Conservation (phyloP, 2,888 invertebrate species). For the Eupithecia inturbata region DNA sequence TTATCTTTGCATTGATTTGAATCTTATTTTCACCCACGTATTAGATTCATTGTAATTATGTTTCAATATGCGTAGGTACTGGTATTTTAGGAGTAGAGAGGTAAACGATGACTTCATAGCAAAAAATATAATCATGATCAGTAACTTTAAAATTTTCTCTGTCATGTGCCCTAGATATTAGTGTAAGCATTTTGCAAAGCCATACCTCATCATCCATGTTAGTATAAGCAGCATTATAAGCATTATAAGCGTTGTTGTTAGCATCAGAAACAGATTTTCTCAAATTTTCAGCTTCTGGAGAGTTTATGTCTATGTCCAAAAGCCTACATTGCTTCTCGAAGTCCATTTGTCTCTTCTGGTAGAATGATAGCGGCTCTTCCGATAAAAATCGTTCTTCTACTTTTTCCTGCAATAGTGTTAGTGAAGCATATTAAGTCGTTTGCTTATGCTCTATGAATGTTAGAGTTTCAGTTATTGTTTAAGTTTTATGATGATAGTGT, state of each 20-base stretch:
- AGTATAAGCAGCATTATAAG: slow-evolving; percentile 65
- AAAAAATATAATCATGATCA: neutral
- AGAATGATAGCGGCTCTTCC: slow-evolving; percentile 78
- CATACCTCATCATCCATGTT: slow-evolving; percentile 60
- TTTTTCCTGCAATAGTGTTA: slow-evolving; percentile 67
- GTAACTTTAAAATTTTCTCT: neutral
- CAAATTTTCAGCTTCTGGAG: slow-evolving; percentile 69
- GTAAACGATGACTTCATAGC: neutral
- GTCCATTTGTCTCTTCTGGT: slow-evolving; percentile 76
- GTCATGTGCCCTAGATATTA: neutral
- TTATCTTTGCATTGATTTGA: neutral
- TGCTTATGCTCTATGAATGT: slow-evolving; percentile 26
- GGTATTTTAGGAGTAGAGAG: neutral
- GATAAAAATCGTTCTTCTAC: slow-evolving; percentile 62
- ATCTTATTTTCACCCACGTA: neutral
- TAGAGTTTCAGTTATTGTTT: slow-evolving; percentile 8
- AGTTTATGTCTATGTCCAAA: slow-evolving; percentile 71
- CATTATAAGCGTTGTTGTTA: slow-evolving; percentile 66
- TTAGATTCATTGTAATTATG: neutral
- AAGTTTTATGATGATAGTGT: neutral
- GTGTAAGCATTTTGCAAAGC: neutral
- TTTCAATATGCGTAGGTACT: neutral
- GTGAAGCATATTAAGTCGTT: slow-evolving; percentile 52
- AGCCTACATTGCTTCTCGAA: slow-evolving; percentile 80
- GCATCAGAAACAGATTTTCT: slow-evolving; percentile 60